A percentile compares a stretch with the other conserved stretches of the same genome.
phyloP scores from a whole-genome alignment of 2,113 vertebrate genomes.

The Mugil cephalus region DNA sequence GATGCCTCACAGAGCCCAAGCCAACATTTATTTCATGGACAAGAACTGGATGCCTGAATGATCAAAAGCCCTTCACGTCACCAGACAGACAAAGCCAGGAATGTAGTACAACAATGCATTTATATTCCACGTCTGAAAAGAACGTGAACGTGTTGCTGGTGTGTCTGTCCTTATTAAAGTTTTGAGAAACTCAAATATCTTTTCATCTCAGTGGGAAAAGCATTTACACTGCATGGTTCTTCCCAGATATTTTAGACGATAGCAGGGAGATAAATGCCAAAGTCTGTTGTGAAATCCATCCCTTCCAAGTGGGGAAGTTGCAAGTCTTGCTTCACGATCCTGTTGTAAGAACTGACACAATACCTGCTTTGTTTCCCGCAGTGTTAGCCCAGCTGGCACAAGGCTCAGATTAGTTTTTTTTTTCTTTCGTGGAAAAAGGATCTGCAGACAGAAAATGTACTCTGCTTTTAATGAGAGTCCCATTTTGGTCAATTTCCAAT shows the following conservation, averaged over 20 bases:
- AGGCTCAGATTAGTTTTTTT: constrained; percentile 63
- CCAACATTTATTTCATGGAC: not conserved
- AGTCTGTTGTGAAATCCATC: constrained; percentile 59
- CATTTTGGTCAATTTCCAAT: not conserved
- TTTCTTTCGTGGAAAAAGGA: constrained; percentile 46
- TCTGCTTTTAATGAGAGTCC: constrained; percentile 4
- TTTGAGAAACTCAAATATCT: not conserved
- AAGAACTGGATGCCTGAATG: not conserved
- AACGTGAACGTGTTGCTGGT: too few relatives aligned
- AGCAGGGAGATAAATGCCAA: constrained; percentile 35
- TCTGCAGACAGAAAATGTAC: constrained; percentile 30
- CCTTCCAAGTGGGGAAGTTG: constrained; percentile 47
- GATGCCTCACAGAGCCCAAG: not conserved
- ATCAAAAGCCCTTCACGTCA: not conserved
- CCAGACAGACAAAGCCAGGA: not conserved
- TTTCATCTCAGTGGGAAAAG: not conserved
- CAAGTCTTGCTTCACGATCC: constrained; percentile 66
- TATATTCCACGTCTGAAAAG: not conserved
- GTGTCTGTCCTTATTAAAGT: not conserved
- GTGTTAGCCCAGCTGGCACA: constrained; percentile 42
- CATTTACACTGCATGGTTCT: not conserved
- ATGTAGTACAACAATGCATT: not conserved
- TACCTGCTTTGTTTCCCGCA: constrained; percentile 69
- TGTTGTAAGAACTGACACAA: constrained; percentile 66
- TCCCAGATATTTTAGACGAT: not conserved